Evolutionary conservation across 1,140 invertebrate genomes (phyloP).

Genomic region (Drosophila pectinifera): DNA sequence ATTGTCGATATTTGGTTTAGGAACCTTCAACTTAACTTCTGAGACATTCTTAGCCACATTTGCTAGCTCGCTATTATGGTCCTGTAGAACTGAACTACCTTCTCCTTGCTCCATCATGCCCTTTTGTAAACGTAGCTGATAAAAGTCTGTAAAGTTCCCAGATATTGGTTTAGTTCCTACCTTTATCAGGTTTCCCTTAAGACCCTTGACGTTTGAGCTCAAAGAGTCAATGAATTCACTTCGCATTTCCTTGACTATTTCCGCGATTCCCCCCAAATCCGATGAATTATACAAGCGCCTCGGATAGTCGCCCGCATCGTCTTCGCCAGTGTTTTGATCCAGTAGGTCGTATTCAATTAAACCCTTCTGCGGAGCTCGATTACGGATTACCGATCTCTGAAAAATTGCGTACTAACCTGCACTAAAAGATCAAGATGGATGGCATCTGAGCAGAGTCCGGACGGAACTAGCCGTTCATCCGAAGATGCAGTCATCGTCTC

Average conservation of each 20-base stretch:
- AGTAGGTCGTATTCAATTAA: constrained; percentile 23
- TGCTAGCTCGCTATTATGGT: not conserved
- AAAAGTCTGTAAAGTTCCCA: not conserved
- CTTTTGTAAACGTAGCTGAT: constrained; percentile 5
- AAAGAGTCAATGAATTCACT: constrained; percentile 21
- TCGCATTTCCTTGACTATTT: constrained; percentile 31
- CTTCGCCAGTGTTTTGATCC: not conserved
- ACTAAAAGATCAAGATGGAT: constrained; percentile 26
- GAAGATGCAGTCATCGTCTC: not conserved
- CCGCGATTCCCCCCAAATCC: not conserved
- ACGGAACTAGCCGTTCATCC: not conserved
- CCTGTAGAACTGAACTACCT: no score
- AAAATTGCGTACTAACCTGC: constrained; percentile 19
- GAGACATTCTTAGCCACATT: not conserved
- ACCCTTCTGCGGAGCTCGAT: constrained; percentile 17
- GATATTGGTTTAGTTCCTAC: constrained; percentile 4
- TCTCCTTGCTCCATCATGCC: constrained; percentile 1
- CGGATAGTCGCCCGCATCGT: not conserved
- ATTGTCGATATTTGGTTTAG: not conserved
- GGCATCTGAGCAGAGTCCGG: constrained; percentile 12
- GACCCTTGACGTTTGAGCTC: constrained; percentile 13
- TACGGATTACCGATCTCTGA: not conserved
- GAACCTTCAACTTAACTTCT: not conserved
- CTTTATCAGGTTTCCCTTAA: constrained; percentile 18
- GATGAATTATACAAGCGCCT: not conserved